Evolutionary conservation across 2,113 vertebrate genomes (phyloP), one percentile per base, ranked within the genome.

Genomic region (Microtus pennsylvanicus): DNA sequence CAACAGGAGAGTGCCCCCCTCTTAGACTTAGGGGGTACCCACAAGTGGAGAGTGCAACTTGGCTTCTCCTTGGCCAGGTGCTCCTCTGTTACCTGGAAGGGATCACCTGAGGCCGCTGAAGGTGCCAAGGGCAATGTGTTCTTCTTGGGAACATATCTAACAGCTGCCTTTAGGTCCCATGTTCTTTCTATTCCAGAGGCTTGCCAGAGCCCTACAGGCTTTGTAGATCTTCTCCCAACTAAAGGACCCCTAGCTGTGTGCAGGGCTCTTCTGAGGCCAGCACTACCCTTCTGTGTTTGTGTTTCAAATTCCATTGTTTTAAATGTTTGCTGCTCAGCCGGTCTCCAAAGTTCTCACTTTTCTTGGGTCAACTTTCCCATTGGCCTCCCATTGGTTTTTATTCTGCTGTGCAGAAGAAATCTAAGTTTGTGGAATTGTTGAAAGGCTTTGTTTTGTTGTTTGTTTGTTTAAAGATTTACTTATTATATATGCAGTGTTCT

Each of bases 301-400:
- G 89, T 87, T 95, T 96, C 74, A 95, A 89, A 93, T 93, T 96
- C 92, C 82, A 38, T 96, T 88, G 76, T 93, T 96, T 87, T 90
- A 81, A 45, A 89, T 81, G 85, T 91, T 96, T 80, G 58, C 90
- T 45, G 47, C 93, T 97, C 69, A 86, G 92, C 96, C 94, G 13
- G 91, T 93, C 91, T 91, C 16, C 22, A 61, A 88, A 94, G 74
- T 70, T 63, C 77, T n/a, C 45, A 5, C 78, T 77, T 76, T 63
- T 58, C 94, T 89, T 87, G 78, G 55, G 63, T 61, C 26, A 65
- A 10, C 3, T 17, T 38, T 58, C 67, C 10, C 7, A 1, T 33
- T 21, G 6, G 21, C 26, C 26, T 28, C 5, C 42, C 33, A 42
- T 65, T 63, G 63, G 65, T 81, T 69, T 91, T 78, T 58, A 42